Evolutionary conservation across 1,140 invertebrate genomes (phyloP), one percentile per base, ranked within the genome.

Genomic region (Arion vulgaris): DNA sequence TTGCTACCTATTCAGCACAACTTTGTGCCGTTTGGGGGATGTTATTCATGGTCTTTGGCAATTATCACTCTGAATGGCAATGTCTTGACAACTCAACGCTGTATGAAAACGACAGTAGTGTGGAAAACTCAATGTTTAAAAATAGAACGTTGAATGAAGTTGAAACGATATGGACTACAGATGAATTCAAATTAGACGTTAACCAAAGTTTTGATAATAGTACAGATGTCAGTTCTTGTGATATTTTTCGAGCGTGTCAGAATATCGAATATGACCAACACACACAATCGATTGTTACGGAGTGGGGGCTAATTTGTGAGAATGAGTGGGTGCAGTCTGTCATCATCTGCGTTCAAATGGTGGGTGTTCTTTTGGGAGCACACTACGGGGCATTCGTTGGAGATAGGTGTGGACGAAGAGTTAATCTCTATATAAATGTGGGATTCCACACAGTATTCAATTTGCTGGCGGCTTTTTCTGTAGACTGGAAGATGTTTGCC

Each of bases 331-430:
- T 89, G 23, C 72, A 80, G 26, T 81, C 87, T 19, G 69, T 83
- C 0, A 87, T 89, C 53, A 90, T 87, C 34, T 88, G 85, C 1
- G 84, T 91, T 34, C 89, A 90, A 80, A 90, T 91, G 89, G 86
- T 77, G 17, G 90, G 90, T 5, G 82, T 89, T 0, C 77, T 90
- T 0, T 9, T 89, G 36, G 88, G 90, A 4, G 85, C 85, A 13
- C 45, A 86, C 19, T n/a, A 87, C 7, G 75, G 83, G 1, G 88
- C 88, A 28, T 87, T 89, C 32, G 28, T 87, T 2, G 87, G 86
- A 23, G 90, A 91, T 81, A 45, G 81, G 17, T 76, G 88, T 66
- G 90, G 90, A 17, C 75, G 90, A 32, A 86, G 86, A 77, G 84
- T 83, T 1, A 85, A 86, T 17, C 85, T 86, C 32, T 88, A 86